Base-by-base conservation (phyloP, 2,888 invertebrate genomes). In the Griposia aprilina region DNA sequence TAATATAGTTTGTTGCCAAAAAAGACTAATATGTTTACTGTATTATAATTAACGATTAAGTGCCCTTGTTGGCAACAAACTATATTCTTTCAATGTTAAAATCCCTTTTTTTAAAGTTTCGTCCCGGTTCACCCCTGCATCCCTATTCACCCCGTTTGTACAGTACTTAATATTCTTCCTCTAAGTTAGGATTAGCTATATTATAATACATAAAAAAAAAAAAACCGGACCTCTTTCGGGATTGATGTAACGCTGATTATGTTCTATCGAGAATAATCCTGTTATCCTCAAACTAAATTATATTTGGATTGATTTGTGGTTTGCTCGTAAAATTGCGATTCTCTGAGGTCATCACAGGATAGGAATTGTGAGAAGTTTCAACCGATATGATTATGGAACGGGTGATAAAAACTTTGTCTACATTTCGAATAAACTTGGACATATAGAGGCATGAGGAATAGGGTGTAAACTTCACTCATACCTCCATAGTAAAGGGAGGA, bases 281-380 rank as follows among this genome's bases (percentile, higher is more conserved):
- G 79, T 85, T 87, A 83, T 66, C 72, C 67, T 52, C 69, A 74
- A 87, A 78, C 45, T 17, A 82, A 87, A 86, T 82, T 84, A 82
- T 78, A 81, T 76, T 84, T 76, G 63, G 78, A 85, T 86, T 76
- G 78, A 86, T 70, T 76, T 75, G 70, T 50, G 41, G 77, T 82
- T 84, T 73, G 52, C 68, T 70, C 73, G 82, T 82, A 84, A 87
- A 84, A 84, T 84, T 83, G 77, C 75, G 80, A 82, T 69, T 80
- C 78, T 74, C 87, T 76, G n/a, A 81, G 78, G 76, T 67, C 20
- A 45, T 65, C 71, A 74, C 60, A 17, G 52, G 17, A 30, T 62
- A 76, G 20, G 20, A 78, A 52, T 17, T 1, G 7, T n/a, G 71
- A 84, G 84, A 85, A 84, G 82, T 67, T 65, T 52, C 57, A 76